Evolutionary conservation across 2,113 vertebrate genomes (phyloP).

Genomic region (Phyllostomus hastatus): DNA sequence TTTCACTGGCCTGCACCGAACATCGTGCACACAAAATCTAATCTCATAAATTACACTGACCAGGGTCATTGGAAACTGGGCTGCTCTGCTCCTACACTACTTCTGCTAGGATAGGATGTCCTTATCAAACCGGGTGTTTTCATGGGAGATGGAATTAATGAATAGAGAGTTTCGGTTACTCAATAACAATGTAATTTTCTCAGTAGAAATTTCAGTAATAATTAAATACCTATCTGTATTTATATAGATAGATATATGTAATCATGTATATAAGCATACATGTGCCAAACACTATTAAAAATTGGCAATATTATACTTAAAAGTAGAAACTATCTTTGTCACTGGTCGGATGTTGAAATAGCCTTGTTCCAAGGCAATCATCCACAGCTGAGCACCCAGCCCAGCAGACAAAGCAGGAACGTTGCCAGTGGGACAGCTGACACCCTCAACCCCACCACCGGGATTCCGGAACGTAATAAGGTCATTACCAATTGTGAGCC

Average conservation of each 20-base stretch:
- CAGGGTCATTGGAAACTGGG: background rate
- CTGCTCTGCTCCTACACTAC: background rate
- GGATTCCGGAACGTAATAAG: background rate
- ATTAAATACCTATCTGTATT: background rate
- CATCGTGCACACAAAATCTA: background rate
- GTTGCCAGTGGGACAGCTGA: background rate
- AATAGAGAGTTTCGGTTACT: background rate
- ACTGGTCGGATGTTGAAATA: background rate
- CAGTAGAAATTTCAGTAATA: background rate
- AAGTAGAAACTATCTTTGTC: background rate
- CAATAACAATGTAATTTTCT: background rate
- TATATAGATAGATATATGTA: background rate
- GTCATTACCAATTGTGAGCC: background rate
- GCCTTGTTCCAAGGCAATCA: background rate
- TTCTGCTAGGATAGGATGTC: background rate
- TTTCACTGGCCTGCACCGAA: background rate
- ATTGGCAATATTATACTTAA: background rate
- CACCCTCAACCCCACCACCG: background rate
- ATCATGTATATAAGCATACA: background rate
- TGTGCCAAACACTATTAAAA: background rate
- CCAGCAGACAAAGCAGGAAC: background rate
- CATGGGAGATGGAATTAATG: background rate
- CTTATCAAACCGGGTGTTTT: background rate
- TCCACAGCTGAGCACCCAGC: background rate
- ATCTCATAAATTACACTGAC: background rate